Percentiles rank a stretch among this genome's conserved stretches.
phyloP scores from a whole-genome alignment of 1,140 invertebrate species.

The Meteorus sp. region DNA sequence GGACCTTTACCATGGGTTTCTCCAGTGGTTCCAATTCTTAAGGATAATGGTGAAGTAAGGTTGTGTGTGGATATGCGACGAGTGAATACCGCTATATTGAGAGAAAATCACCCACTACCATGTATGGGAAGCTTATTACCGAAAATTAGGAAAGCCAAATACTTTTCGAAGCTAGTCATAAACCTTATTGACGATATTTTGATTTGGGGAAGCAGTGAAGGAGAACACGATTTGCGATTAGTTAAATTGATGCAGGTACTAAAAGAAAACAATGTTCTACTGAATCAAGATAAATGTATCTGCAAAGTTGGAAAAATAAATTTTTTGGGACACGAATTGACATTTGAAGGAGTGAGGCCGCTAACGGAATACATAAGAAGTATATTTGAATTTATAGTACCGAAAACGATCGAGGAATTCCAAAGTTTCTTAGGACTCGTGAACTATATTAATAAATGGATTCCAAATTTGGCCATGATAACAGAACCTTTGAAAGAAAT shows the following conservation, averaged over 20 bases:
- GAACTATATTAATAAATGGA: slow-evolving; percentile 41
- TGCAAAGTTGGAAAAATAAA: slow-evolving; percentile 22
- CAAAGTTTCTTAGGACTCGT: slow-evolving; percentile 45
- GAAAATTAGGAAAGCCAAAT: not conserved
- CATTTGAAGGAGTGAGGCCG: slow-evolving; percentile 32
- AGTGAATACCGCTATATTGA: not conserved
- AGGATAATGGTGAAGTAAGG: not conserved
- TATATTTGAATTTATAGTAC: slow-evolving; percentile 28
- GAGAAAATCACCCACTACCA: not conserved
- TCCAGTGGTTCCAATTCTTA: not conserved
- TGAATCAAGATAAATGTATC: not conserved
- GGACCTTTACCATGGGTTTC: not conserved
- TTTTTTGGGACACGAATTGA: slow-evolving; percentile 41
- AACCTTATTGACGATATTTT: not conserved
- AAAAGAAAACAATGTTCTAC: not conserved
- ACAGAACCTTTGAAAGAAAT: slow-evolving; percentile 37
- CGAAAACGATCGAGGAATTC: slow-evolving; percentile 34
- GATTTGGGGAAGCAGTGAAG: not conserved
- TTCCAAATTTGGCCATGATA: slow-evolving; percentile 40
- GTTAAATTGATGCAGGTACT: not conserved
- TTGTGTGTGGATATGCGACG: not conserved
- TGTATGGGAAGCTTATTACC: not conserved
- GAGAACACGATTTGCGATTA: not conserved
- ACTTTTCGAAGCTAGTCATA: not conserved
- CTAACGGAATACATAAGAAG: slow-evolving; percentile 34